Evolutionary conservation across 2,888 invertebrate species (phyloP).

Genomic region (Ichneumoninae sp.): DNA sequence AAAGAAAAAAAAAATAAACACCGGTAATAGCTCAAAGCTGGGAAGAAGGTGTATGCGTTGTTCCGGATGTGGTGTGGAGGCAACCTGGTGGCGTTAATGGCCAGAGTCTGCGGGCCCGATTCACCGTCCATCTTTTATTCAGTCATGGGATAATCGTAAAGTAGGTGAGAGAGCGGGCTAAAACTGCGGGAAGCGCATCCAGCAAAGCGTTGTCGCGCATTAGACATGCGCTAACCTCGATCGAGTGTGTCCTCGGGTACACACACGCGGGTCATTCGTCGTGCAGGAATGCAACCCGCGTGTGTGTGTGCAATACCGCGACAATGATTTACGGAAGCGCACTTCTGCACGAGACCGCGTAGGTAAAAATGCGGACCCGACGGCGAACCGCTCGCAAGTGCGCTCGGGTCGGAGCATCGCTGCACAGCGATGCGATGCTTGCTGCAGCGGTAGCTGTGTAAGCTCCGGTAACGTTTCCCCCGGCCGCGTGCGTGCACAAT

Average conservation of each 20-base stretch:
- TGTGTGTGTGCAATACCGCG: background rate
- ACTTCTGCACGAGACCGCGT: background rate
- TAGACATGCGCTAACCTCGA: constrained; percentile 82
- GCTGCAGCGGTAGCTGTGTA: background rate
- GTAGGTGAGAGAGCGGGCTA: constrained; percentile 78
- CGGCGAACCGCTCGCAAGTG: constrained; percentile 1
- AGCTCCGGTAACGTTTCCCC: background rate
- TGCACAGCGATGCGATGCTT: constrained; percentile 21
- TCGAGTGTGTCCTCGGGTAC: constrained; percentile 65
- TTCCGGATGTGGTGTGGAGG: constrained; percentile 77
- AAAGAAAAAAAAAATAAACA: constrained; percentile 19
- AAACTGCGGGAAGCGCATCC: constrained; percentile 45
- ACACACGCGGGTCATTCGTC: background rate
- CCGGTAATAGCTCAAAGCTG: constrained; percentile 18
- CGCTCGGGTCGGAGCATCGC: constrained; percentile 24
- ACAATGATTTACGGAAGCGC: constrained; percentile 2
- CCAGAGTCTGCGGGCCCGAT: constrained; percentile 63
- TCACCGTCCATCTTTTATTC: constrained; percentile 53
- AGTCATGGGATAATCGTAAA: constrained; percentile 79
- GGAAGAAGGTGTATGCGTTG: constrained; percentile 43
- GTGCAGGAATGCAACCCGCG: background rate
- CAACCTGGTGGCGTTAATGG: constrained; percentile 72
- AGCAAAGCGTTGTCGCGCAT: constrained; percentile 72
- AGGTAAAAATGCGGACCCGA: background rate
- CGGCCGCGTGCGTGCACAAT: background rate